Conservation (phyloP, 2,113 vertebrate genomes). For the Oncorhynchus keta region DNA sequence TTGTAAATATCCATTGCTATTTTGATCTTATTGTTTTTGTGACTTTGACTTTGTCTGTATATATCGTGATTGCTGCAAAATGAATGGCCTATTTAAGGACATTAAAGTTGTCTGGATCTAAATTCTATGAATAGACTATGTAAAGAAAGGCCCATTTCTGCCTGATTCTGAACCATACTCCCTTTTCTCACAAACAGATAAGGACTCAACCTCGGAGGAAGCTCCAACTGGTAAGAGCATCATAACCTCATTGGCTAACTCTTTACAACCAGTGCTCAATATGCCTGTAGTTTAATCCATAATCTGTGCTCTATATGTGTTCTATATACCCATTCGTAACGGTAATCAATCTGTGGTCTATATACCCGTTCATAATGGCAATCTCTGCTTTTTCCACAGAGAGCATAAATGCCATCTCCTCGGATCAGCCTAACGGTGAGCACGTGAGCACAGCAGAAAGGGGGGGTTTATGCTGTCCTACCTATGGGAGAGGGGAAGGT, state of each 20-base stretch:
- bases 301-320: neutral
- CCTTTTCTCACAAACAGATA: constrained; percentile 48
- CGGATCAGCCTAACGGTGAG: constrained; percentile 67
- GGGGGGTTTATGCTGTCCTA: too few species aligned
- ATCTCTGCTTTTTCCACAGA: constrained; percentile 53
- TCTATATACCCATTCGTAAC: neutral
- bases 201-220: constrained; percentile 73
- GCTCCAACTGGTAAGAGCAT: constrained; percentile 66
- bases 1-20: neutral
- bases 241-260: neutral
- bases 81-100: too few species aligned
- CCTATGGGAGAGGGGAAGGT: neutral
- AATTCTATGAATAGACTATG: too few species aligned
- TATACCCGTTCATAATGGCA: constrained; percentile 7
- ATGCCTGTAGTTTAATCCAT: neutral
- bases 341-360: neutral
- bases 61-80: too few species aligned
- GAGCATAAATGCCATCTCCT: constrained; percentile 65
- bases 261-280: neutral
- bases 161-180: neutral
- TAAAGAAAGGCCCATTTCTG: too few species aligned
- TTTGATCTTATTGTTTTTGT: neutral
- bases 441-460: constrained; percentile 52
- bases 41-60: too few species aligned
- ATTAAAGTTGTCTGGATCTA: too few species aligned